These are phyloP conservation scores for Phaethornis superciliosus DNA, from an alignment of 2,113 vertebrate genomes.

Conservation along the genomic window DNA sequence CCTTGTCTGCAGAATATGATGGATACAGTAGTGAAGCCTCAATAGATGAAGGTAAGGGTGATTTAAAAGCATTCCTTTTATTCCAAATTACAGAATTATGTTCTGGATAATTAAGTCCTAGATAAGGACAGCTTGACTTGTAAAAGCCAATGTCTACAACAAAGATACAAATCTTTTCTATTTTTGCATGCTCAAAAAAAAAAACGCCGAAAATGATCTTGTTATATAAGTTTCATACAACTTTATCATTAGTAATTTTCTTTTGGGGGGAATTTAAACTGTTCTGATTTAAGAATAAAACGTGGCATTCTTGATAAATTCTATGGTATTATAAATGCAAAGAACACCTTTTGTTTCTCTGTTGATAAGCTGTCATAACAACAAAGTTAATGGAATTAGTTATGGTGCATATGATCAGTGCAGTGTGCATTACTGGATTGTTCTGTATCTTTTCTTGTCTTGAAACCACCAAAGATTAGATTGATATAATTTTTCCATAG, in stretches of 20 bases:
- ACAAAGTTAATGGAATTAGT: neutral
- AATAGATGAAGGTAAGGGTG: constrained; percentile 89
- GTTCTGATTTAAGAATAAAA: constrained; percentile 14
- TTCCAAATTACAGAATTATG: constrained; percentile 34
- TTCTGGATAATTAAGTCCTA: constrained; percentile 10
- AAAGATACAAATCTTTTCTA: neutral
- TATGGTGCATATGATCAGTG: neutral
- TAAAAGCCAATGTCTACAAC: neutral
- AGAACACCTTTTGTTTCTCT: neutral
- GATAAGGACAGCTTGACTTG: neutral
- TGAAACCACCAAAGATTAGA: neutral
- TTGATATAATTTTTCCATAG: neutral
- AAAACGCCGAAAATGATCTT: neutral
- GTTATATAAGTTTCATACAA: neutral
- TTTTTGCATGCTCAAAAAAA: constrained; percentile 40
- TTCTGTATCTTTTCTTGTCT: neutral
- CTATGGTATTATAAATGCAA: neutral
- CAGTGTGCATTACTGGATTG: neutral
- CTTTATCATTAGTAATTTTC: neutral
- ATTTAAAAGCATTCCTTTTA: constrained; percentile 61
- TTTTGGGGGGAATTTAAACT: neutral
- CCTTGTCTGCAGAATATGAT: constrained; percentile 88
- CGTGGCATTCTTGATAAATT: neutral
- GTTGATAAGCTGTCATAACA: neutral
- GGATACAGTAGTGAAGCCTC: constrained; percentile 97